These are phyloP conservation scores for Drosophila kokeensis DNA, from an alignment of 2,888 invertebrate genomes.

Conservation along the genomic window DNA sequence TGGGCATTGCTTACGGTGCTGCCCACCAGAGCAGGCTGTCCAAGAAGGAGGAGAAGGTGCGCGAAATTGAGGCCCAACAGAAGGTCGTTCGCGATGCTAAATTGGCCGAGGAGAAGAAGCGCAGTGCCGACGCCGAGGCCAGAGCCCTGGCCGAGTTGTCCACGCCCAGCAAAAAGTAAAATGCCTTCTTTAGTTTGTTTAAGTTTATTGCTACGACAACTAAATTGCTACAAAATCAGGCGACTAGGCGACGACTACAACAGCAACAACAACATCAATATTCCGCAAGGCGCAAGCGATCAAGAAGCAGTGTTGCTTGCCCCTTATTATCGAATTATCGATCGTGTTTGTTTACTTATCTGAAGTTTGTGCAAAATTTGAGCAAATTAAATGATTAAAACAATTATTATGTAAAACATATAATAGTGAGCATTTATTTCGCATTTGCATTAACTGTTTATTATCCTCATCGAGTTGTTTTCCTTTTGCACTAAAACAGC, in stretches of 20 bases:
- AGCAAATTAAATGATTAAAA: conserved; percentile 66
- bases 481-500: conserved; percentile 15
- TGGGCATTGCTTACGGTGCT: conserved; percentile 91
- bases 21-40: conserved; percentile 89
- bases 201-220: conserved; percentile 45
- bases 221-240: conserved; percentile 29
- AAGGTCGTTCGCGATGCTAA: conserved; percentile 90
- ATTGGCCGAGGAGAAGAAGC: conserved; percentile 90
- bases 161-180: conserved; percentile 56
- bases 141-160: conserved; percentile 76
- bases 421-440: conserved; percentile 3
- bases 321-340: conserved; percentile 54
- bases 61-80: conserved; percentile 89
- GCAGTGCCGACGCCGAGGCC: conserved; percentile 86
- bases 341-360: conserved; percentile 57
- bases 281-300: conserved; percentile 40
- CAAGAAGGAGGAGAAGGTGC: conserved; percentile 88
- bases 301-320: conserved; percentile 45
- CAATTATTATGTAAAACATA: conserved; percentile 60
- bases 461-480: background rate
- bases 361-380: conserved; percentile 59
- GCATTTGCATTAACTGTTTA: background rate
- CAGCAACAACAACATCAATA: conserved; percentile 47
- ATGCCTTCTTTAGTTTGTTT: conserved; percentile 47
- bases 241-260: conserved; percentile 24